A percentile compares a stretch with the other conserved stretches of the same genome.
These are phyloP conservation scores for Carterocephalus palaemon DNA, from an alignment of 2,888 invertebrate genomes.

Conservation along the genomic window DNA sequence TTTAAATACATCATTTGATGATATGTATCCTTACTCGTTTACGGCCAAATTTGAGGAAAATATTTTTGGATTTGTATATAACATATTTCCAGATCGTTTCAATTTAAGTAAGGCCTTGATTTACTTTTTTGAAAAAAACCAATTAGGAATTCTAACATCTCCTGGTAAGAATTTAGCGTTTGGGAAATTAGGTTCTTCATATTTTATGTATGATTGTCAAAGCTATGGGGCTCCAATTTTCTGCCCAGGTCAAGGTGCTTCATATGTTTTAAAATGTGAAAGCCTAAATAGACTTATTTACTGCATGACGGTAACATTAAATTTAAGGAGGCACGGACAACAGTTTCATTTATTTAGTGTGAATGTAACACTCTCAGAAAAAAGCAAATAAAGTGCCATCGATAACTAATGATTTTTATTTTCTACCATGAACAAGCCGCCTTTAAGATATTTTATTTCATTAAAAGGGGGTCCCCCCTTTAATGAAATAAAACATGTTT, in stretches of 20 bases:
- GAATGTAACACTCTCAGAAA: conserved; percentile 46
- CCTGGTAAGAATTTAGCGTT: conserved; percentile 75
- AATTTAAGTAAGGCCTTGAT: conserved; percentile 81
- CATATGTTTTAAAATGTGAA: conserved; percentile 80
- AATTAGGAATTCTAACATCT: conserved; percentile 76
- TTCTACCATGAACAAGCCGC: neutral
- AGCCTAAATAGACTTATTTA: conserved; percentile 81
- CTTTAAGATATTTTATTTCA: too few relatives aligned
- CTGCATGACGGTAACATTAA: conserved; percentile 81
- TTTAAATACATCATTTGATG: conserved; percentile 71
- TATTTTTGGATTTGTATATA: conserved; percentile 81
- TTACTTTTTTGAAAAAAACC: conserved; percentile 78
- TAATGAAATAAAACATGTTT: too few relatives aligned
- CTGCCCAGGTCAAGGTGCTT: conserved; percentile 74
- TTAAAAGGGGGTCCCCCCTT: too few relatives aligned
- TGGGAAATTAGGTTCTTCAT: conserved; percentile 74
- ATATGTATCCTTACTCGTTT: conserved; percentile 79
- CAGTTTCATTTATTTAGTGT: conserved; percentile 73
- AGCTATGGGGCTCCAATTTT: conserved; percentile 81
- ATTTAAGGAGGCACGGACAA: conserved; percentile 73
- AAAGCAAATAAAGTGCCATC: conserved; percentile 45
- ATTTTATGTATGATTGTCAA: conserved; percentile 84
- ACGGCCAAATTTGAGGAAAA: conserved; percentile 76
- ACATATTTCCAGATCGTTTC: conserved; percentile 74
- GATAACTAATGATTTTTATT: conserved; percentile 15